Percentiles rank a stretch among this genome's conserved stretches.
Conservation (phyloP, 2,797 vertebrate species). For the Chelon labrosus region DNA sequence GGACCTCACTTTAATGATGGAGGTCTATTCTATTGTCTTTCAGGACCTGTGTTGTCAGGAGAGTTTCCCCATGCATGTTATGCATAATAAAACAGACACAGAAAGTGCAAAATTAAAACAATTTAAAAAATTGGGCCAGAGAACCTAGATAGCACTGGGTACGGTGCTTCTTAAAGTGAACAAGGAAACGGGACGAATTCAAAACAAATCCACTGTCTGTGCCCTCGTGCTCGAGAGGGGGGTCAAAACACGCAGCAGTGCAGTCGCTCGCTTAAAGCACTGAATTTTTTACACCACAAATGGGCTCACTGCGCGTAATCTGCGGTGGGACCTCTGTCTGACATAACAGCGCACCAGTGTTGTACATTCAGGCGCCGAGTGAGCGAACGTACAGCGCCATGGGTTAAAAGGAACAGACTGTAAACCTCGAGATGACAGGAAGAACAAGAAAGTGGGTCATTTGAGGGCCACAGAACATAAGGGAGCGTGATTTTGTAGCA, state of each 20-base stretch:
- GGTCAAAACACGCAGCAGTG: conserved; percentile 11
- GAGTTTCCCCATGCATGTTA: no score
- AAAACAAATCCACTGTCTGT: neutral
- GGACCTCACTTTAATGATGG: neutral
- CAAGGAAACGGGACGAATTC: no score
- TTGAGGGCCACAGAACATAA: neutral
- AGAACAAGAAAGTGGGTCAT: neutral
- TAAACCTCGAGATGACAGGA: conserved; percentile 14
- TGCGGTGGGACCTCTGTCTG: conserved; percentile 20
- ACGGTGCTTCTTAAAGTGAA: no score
- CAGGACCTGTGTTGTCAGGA: neutral
- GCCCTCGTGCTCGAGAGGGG: conserved; percentile 5
- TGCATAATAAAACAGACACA: neutral
- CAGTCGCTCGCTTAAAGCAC: conserved; percentile 34
- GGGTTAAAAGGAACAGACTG: neutral
- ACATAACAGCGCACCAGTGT: conserved; percentile 24
- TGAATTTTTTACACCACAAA: conserved; percentile 66
- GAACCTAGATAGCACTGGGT: neutral
- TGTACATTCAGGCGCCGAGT: conserved; percentile 9
- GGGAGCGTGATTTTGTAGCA: neutral
- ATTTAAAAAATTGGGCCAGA: neutral
- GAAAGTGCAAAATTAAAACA: neutral
- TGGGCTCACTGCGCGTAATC: conserved; percentile 14
- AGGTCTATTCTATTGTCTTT: neutral
- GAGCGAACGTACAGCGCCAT: neutral